Conservation (phyloP, 2,888 invertebrate species). For the Caenorhabditis macrosperma region DNA sequence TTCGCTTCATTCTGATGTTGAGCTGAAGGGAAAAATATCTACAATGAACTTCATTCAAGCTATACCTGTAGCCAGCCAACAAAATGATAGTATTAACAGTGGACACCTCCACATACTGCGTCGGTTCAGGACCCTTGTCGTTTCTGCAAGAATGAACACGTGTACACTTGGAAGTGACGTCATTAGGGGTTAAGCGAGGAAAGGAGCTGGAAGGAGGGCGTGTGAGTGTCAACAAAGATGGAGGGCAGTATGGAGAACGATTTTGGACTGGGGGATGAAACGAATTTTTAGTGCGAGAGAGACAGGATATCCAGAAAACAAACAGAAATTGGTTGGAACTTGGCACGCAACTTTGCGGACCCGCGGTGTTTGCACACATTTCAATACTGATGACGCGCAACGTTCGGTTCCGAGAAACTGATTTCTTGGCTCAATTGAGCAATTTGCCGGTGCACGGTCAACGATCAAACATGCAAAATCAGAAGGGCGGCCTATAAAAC, state of each 20-base stretch:
- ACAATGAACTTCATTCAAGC: background rate
- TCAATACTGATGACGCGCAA: constrained; percentile 4
- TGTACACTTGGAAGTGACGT: constrained; percentile 26
- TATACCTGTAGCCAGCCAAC: constrained; percentile 37
- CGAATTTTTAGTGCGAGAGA: background rate
- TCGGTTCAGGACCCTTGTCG: constrained; percentile 27
- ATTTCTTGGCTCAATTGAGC: background rate
- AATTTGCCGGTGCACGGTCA: too few species aligned
- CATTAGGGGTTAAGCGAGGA: background rate
- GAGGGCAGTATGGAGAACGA: background rate
- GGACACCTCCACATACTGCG: constrained; percentile 35
- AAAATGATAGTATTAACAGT: constrained; percentile 22
- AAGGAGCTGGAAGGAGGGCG: background rate
- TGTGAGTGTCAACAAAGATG: background rate
- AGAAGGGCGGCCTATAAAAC: background rate
- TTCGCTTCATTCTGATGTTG: constrained; percentile 29
- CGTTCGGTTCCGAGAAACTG: background rate
- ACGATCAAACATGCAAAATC: background rate
- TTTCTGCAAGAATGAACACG: constrained; percentile 12
- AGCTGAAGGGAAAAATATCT: background rate
- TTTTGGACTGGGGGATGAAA: background rate
- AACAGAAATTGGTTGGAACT: constrained; percentile 46
- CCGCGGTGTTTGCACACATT: constrained; percentile 39
- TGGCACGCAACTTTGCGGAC: constrained; percentile 30
- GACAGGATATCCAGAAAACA: constrained; percentile 22